phyloP scores from a whole-genome alignment of 1,140 invertebrate genomes.

The Drosophila tropicalis region DNA sequence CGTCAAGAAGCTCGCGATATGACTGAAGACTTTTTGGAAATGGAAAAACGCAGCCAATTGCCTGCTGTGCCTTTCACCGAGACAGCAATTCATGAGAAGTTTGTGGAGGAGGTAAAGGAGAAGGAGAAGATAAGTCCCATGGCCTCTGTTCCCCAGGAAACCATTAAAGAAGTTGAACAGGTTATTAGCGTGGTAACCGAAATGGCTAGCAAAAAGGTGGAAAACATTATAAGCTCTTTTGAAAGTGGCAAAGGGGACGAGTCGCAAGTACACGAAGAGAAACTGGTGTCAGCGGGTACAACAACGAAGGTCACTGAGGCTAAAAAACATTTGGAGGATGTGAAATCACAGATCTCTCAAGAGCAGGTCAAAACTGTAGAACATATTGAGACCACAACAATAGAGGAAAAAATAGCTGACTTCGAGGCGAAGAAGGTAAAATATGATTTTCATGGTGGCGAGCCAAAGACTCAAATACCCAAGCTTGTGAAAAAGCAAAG shows the following conservation, averaged over 20 bases:
- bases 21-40: slow-evolving; percentile 75
- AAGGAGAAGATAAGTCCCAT: slow-evolving; percentile 72
- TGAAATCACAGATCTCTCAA: slow-evolving; percentile 34
- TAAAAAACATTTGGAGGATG: slow-evolving; percentile 68
- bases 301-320: slow-evolving; percentile 69
- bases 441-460: slow-evolving; percentile 74
- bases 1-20: slow-evolving; percentile 72
- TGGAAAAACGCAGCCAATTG: slow-evolving; percentile 74
- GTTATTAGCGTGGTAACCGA: slow-evolving; percentile 69
- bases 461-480: slow-evolving; percentile 73
- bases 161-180: slow-evolving; percentile 58
- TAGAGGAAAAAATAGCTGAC: slow-evolving; percentile 78
- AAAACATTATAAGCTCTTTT: slow-evolving; percentile 69
- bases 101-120: slow-evolving; percentile 74
- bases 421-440: slow-evolving; percentile 77
- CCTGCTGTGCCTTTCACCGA: slow-evolving; percentile 46
- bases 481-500: slow-evolving; percentile 61
- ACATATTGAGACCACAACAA: slow-evolving; percentile 60
- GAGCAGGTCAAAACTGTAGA: slow-evolving; percentile 56
- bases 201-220: slow-evolving; percentile 67
- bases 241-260: slow-evolving; percentile 45
- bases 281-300: slow-evolving; percentile 42
- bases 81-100: slow-evolving; percentile 69
- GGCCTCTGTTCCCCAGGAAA: slow-evolving; percentile 53
- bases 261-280: slow-evolving; percentile 25